Percentiles rank a stretch among this genome's conserved stretches.
Evolutionary conservation across 2,113 vertebrate genomes (phyloP).

Genomic region (Regulus satrapa): DNA sequence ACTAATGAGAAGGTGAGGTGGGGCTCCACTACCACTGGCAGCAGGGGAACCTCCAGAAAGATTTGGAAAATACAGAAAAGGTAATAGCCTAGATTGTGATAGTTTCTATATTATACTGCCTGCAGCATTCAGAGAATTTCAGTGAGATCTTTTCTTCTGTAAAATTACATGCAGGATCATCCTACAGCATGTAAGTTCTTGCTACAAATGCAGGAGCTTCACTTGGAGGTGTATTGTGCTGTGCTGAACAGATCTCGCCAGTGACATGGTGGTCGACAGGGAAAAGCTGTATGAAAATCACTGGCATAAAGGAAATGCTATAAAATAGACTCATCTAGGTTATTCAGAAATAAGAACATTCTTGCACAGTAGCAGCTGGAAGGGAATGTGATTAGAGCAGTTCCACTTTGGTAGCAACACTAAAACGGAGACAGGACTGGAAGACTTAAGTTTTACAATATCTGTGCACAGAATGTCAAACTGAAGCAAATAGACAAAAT

Average conservation of each 20-base stretch:
- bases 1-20: not conserved
- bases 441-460: not conserved
- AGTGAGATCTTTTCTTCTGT: not conserved
- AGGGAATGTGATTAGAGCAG: not conserved
- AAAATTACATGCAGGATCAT: not conserved
- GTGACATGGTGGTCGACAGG: not conserved
- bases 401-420: not conserved
- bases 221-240: not conserved
- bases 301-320: not conserved
- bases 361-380: not conserved
- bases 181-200: not conserved
- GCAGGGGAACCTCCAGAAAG: not conserved
- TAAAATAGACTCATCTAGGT: not conserved
- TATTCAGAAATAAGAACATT: not conserved
- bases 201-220: not conserved
- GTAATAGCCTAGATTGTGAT: not conserved
- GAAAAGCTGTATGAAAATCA: not conserved
- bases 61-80: not conserved
- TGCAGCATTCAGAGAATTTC: not conserved
- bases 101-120: not conserved
- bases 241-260: not conserved
- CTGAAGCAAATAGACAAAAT: not conserved
- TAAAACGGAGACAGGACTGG: not conserved
- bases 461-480: not conserved
- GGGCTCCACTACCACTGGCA: rapidly evolving